Percentiles rank a stretch among this genome's conserved stretches.
phyloP scores from a whole-genome alignment of 1,140 invertebrate species.

The Lordiphosa collinella region DNA sequence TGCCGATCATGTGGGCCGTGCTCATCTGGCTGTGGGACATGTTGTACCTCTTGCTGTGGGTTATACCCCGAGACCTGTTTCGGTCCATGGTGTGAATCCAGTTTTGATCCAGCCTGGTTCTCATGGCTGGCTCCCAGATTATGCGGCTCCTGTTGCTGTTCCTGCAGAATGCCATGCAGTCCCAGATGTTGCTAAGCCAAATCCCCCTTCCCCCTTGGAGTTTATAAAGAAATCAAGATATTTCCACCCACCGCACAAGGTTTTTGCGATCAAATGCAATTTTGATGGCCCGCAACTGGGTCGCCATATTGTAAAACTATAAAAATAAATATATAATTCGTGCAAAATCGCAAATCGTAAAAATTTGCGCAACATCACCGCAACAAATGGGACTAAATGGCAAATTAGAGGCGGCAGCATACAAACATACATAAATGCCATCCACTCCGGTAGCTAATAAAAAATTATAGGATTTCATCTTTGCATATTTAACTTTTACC shows the following conservation, averaged over 20 bases:
- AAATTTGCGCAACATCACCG: conserved; percentile 52
- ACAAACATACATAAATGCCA: conserved; percentile 57
- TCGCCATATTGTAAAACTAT: conserved; percentile 76
- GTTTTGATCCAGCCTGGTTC: conserved; percentile 36
- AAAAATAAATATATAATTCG: conserved; percentile 65
- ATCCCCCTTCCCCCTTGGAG: neutral
- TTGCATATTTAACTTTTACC: conserved; percentile 77
- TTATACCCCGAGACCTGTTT: conserved; percentile 16
- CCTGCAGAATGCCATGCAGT: neutral
- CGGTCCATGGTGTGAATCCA: conserved; percentile 14
- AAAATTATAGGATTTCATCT: conserved; percentile 76
- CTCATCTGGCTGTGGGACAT: conserved; percentile 11
- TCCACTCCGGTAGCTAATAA: conserved; percentile 46
- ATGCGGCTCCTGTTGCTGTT: conserved; percentile 9
- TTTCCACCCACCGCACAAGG: neutral
- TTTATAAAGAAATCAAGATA: conserved; percentile 1
- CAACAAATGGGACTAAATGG: conserved; percentile 61
- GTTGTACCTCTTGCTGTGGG: conserved; percentile 31
- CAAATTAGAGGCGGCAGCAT: conserved; percentile 57
- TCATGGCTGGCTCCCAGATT: conserved; percentile 29
- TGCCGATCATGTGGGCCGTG: neutral
- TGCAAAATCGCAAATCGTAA: conserved; percentile 71
- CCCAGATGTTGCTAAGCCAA: neutral
- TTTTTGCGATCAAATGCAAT: conserved; percentile 41
- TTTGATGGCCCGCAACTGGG: conserved; percentile 42